Base-by-base conservation (phyloP, 2,113 vertebrate genomes). In the Mustelus asterias region DNA sequence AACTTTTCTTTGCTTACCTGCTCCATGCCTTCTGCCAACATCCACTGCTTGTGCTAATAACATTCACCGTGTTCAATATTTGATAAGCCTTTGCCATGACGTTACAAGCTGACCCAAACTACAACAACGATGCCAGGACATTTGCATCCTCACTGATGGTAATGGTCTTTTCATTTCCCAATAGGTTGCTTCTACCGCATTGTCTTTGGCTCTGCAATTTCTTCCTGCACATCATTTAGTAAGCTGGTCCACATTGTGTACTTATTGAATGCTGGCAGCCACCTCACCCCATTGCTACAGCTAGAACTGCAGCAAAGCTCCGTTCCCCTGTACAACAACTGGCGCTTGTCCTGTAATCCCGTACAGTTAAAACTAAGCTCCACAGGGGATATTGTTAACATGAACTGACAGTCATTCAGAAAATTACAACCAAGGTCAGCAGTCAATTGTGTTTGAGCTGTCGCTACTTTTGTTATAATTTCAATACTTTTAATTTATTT, bases 351-450 rank as follows among this genome's bases (percentile, higher is more conserved):
- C 95, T 83, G 70, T 80, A 96, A 76, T 60, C 95, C 63, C 78
- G 96, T 95, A 93, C 67, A 88, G 94, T 90, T 93, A 95, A 65
- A 72, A 92, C 95, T 96, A 96, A 96, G 96, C 96, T 96, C 83
- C 41, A 96, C 90, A 33, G 76, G 8, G 69, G 29, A n/a, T n/a
- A 78, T 18, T 58, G 29, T 37, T 86, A 94, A 96, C 78, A 54
- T 54, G 65, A 72, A 90, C 89, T 94, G 95, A 95, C 96, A 95
- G 65, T 72, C 95, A 93, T 72, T 96, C 94, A 89, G 76, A 54
- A 95, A 93, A 96, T 96, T 96, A 96, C 41, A 96, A 95, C 29
- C 95, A 80, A 94, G 94, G 95, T 96, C 96, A 96, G 96, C 96
- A 89, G 78, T 96, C 41, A 41, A 67, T 69, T 94, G 60, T 65